These are phyloP conservation scores for Halichondria panicea DNA, from an alignment of 37 sponge, comb jelly and placozoan genomes.

Conservation along the genomic window DNA sequence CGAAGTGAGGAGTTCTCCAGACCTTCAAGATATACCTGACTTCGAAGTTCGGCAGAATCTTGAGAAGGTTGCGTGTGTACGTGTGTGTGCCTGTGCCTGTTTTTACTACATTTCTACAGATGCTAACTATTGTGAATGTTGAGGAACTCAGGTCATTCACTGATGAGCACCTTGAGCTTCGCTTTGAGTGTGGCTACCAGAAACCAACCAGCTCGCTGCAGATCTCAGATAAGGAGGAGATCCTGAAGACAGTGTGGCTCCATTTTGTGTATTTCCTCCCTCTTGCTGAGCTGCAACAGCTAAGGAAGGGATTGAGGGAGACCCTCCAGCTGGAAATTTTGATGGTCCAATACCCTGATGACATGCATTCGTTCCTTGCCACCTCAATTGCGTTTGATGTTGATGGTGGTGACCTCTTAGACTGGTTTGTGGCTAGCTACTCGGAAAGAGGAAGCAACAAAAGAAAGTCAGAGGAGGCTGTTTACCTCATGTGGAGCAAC, in stretches of 20 bases:
- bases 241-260: slow-evolving; percentile 17
- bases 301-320: slow-evolving; percentile 24
- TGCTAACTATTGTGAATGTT: too few species aligned
- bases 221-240: slow-evolving; percentile 1
- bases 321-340: slow-evolving; percentile 23
- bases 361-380: not conserved
- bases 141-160: too few species aligned
- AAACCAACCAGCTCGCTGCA: slow-evolving; percentile 5
- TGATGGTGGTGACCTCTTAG: not conserved
- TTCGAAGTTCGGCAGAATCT: not conserved
- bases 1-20: not conserved
- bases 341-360: not conserved
- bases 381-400: slow-evolving; percentile 6
- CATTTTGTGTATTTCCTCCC: slow-evolving; percentile 23
- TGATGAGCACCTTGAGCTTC: not conserved
- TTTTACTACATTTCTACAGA: too few species aligned
- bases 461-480: slow-evolving; percentile 17
- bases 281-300: slow-evolving; percentile 25
- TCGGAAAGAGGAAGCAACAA: slow-evolving; percentile 11
- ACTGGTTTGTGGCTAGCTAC: slow-evolving; percentile 4
- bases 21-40: slow-evolving; percentile 16
- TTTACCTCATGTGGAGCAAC: slow-evolving; percentile 13
- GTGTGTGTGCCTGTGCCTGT: too few species aligned
- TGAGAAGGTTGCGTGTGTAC: too few species aligned
- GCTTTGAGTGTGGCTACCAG: slow-evolving; percentile 21